Percentiles rank a stretch among this genome's conserved stretches.
These are phyloP conservation scores for Nomada fabriciana DNA, from an alignment of 2,888 invertebrate species.

Conservation along the genomic window DNA sequence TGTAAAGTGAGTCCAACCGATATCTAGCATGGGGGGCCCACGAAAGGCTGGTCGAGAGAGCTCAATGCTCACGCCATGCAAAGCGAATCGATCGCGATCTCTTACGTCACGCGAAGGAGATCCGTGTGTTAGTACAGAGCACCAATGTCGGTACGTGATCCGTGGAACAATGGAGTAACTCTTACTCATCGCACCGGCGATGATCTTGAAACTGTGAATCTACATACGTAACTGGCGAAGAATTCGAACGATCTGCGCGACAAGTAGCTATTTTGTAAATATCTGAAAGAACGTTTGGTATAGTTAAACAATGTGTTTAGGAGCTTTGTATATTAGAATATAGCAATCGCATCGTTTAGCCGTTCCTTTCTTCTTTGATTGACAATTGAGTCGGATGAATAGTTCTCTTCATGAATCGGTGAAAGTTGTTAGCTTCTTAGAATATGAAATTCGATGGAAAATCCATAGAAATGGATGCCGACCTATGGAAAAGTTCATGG, in stretches of 20 bases:
- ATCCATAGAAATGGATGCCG: not conserved
- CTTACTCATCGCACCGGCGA: slow-evolving; percentile 28
- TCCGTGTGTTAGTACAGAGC: slow-evolving; percentile 44
- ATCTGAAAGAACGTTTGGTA: not conserved
- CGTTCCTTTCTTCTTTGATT: not conserved
- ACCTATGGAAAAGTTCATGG: not conserved
- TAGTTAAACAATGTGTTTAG: not conserved
- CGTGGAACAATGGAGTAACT: slow-evolving; percentile 29
- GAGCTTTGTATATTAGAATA: not conserved
- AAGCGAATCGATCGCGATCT: slow-evolving; percentile 44
- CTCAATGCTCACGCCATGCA: slow-evolving; percentile 34
- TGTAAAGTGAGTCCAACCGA: slow-evolving; percentile 16
- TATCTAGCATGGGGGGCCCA: not conserved
- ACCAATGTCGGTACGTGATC: slow-evolving; percentile 50
- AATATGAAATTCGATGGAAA: not conserved
- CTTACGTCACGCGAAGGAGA: slow-evolving; percentile 53
- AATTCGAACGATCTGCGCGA: not conserved
- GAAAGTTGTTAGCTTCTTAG: not conserved
- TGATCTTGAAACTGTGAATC: slow-evolving; percentile 38
- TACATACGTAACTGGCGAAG: not conserved
- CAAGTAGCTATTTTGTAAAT: not conserved
- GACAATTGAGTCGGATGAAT: not conserved
- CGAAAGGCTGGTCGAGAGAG: not conserved
- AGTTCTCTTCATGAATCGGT: not conserved
- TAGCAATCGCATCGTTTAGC: not conserved